Conservation (phyloP, 2,888 invertebrate species). For the Drosophila flavopinicola region DNA sequence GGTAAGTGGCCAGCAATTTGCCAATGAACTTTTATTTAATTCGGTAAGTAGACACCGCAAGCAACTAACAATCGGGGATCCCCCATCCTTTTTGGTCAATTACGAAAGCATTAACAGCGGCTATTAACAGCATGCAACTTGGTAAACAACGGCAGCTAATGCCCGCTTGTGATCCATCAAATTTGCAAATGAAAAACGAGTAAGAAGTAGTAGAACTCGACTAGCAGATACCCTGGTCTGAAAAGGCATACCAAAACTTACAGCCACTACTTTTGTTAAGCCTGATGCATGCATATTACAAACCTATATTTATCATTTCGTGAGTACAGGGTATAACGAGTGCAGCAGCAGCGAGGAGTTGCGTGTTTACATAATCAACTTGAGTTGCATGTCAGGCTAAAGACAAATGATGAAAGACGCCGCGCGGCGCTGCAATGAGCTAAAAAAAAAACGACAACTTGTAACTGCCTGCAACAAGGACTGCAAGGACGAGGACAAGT, state of each 20-base stretch:
- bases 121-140: slow-evolving; percentile 58
- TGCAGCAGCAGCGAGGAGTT: neutral
- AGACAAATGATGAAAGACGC: slow-evolving; percentile 66
- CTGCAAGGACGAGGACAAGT: slow-evolving; percentile 43
- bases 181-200: slow-evolving; percentile 44
- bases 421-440: slow-evolving; percentile 36
- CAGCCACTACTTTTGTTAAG: too few relatives aligned
- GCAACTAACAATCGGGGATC: slow-evolving; percentile 16
- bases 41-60: slow-evolving; percentile 51
- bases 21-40: slow-evolving; percentile 40
- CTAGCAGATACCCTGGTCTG: neutral
- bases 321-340: slow-evolving; percentile 16
- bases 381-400: slow-evolving; percentile 66
- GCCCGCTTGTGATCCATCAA: slow-evolving; percentile 60
- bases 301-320: neutral
- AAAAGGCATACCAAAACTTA: neutral
- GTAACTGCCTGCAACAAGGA: slow-evolving; percentile 30
- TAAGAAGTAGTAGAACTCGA: neutral
- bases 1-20: slow-evolving; percentile 43
- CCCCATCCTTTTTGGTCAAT: slow-evolving; percentile 28
- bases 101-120: slow-evolving; percentile 50
- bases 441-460: too few relatives aligned
- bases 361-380: slow-evolving; percentile 58
- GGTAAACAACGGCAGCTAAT: slow-evolving; percentile 42
- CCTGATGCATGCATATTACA: too few relatives aligned